These are phyloP conservation scores for Tylochromis polylepis DNA, from an alignment of 2,113 vertebrate species.

Conservation along the genomic window DNA sequence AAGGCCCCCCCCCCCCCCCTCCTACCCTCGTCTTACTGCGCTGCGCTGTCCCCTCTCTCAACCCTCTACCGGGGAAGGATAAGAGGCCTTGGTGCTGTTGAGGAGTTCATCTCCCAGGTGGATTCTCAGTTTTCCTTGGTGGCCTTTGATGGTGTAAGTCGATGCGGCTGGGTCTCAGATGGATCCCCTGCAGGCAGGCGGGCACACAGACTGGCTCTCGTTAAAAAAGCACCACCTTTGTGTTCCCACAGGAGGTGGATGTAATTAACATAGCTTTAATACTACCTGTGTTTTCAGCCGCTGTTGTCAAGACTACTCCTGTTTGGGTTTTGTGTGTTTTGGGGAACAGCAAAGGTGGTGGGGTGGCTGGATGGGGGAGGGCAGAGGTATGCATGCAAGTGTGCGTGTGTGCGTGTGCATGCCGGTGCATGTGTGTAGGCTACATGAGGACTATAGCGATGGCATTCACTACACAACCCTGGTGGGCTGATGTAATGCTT, in stretches of 20 bases:
- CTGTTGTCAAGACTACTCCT: constrained; percentile 62
- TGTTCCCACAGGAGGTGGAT: constrained; percentile 73
- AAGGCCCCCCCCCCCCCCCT: too few species aligned
- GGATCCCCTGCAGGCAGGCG: constrained; percentile 62
- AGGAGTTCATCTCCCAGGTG: constrained; percentile 57
- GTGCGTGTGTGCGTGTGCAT: neutral
- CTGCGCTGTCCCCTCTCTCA: constrained; percentile 42
- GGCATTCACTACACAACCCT: constrained; percentile 5
- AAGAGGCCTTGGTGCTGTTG: constrained; percentile 48
- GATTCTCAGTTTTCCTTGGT: constrained; percentile 51
- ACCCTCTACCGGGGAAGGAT: constrained; percentile 51
- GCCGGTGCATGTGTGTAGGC: neutral
- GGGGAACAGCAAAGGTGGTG: constrained; percentile 14
- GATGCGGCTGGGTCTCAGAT: constrained; percentile 58
- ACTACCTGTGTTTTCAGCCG: constrained; percentile 66
- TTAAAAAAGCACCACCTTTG: constrained; percentile 70
- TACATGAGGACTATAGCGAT: neutral
- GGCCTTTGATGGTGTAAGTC: constrained; percentile 70
- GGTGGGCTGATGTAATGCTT: constrained; percentile 56
- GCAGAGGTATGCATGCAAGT: neutral
- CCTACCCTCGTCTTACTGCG: neutral
- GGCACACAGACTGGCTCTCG: constrained; percentile 66
- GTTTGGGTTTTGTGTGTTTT: constrained; percentile 49
- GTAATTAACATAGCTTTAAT: constrained; percentile 73
- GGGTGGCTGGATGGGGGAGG: neutral